Evolutionary conservation across 2,888 invertebrate genomes (phyloP).

Genomic region (Trissolcus brochymenae): DNA sequence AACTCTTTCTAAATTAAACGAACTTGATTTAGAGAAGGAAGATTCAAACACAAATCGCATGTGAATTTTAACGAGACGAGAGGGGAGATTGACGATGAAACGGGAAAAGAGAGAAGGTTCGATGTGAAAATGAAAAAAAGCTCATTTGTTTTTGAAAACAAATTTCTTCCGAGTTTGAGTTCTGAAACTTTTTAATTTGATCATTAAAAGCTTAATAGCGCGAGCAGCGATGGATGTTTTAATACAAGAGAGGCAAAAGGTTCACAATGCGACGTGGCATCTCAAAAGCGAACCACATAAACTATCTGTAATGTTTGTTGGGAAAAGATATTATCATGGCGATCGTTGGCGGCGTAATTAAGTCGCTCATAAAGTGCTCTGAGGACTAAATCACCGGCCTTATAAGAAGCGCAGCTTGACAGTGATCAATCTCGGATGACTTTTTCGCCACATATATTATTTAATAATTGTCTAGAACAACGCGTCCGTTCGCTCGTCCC

Average conservation of each 20-base stretch:
- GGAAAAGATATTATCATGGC: constrained; percentile 57
- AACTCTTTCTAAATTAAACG: no score
- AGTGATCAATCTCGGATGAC: constrained; percentile 54
- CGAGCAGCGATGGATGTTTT: constrained; percentile 25
- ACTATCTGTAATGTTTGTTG: constrained; percentile 53
- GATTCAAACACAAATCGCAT: no score
- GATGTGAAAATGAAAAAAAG: no score
- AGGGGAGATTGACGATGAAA: no score
- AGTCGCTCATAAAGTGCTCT: constrained; percentile 56
- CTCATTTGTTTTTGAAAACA: neutral
- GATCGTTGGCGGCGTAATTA: constrained; percentile 54
- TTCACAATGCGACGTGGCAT: constrained; percentile 25
- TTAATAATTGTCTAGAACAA: constrained; percentile 51
- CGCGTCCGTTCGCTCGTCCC: constrained; percentile 28
- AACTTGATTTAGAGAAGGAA: no score
- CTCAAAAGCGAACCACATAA: constrained; percentile 50
- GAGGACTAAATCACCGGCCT: constrained; percentile 53
- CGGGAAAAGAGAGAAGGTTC: no score
- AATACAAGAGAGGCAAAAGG: constrained; percentile 21
- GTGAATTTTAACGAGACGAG: no score
- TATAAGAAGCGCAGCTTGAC: constrained; percentile 55
- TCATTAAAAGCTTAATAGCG: constrained; percentile 19
- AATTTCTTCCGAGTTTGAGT: neutral
- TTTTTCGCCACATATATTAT: constrained; percentile 54
- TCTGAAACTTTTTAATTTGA: neutral